Percentiles rank a stretch among this genome's conserved stretches.
Conservation (phyloP, 2,797 vertebrate genomes). For the Enteromius afrohamiltoni region DNA sequence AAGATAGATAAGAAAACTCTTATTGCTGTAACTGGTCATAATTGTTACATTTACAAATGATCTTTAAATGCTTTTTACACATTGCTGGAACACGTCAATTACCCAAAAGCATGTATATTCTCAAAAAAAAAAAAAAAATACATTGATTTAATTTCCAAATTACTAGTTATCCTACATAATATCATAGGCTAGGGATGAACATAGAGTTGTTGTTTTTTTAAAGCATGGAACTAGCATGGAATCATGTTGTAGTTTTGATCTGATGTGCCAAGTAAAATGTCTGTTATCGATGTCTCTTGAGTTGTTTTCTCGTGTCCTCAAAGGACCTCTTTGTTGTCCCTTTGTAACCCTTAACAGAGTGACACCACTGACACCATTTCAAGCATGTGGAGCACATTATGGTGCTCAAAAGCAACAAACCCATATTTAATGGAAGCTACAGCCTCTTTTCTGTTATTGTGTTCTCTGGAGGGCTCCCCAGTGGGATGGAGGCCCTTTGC, state of each 20-base stretch:
- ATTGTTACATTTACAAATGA: background rate
- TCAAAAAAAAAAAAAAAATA: background rate
- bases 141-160: background rate
- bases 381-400: conserved; percentile 49
- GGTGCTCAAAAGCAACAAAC: conserved; percentile 53
- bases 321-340: conserved; percentile 51
- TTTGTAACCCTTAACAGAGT: conserved; percentile 46
- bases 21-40: background rate
- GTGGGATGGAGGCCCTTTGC: conserved; percentile 13
- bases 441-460: conserved; percentile 32
- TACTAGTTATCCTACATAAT: background rate
- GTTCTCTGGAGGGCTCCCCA: conserved; percentile 23
- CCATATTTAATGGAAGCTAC: conserved; percentile 25
- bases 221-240: background rate
- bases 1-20: background rate
- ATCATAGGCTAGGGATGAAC: background rate
- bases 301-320: conserved; percentile 33
- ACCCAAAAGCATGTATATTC: background rate
- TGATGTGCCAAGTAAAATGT: conserved; percentile 26
- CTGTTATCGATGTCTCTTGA: conserved; percentile 6
- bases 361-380: conserved; percentile 44
- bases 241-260: conserved; percentile 20
- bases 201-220: background rate
- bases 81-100: conserved; percentile 1
- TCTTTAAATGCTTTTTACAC: conserved; percentile 8